A percentile compares a stretch with the other conserved stretches of the same genome.
phyloP scores from a whole-genome alignment of 2,797 vertebrate genomes.

The Clarias platycephalus region DNA sequence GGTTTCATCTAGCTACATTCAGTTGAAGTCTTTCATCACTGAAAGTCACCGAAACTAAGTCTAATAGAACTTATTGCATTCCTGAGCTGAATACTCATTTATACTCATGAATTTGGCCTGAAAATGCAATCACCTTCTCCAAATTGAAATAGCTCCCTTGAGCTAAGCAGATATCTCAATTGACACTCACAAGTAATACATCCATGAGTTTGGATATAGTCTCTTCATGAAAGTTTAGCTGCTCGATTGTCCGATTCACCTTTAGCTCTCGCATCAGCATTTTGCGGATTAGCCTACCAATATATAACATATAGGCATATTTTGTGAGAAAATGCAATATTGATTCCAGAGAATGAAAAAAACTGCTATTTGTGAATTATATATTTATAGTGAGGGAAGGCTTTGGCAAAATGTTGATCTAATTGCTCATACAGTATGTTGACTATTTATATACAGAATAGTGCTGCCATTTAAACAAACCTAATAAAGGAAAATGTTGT shows the following conservation, averaged over 20 bases:
- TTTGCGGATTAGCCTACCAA: not conserved
- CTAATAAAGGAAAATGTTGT: not conserved
- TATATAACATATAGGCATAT: not conserved
- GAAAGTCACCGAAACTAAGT: not conserved
- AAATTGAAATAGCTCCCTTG: constrained; percentile 12
- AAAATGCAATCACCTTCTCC: constrained; percentile 6
- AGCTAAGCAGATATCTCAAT: not conserved
- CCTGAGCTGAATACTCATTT: not conserved
- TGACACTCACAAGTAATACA: not conserved
- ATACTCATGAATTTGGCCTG: not conserved
- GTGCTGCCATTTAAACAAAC: not conserved
- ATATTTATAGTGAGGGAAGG: not conserved
- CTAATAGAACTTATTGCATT: not conserved
- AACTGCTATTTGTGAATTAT: not conserved
- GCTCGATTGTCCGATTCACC: not conserved
- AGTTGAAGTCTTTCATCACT: not conserved
- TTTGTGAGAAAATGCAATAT: not conserved
- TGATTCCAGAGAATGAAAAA: not conserved
- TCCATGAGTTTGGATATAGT: not conserved
- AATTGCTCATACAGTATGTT: not conserved
- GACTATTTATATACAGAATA: not conserved
- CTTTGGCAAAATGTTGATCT: too few species aligned
- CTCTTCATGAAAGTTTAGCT: not conserved
- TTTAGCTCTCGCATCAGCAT: not conserved
- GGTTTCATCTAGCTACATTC: not conserved